Evolutionary conservation across 2,888 invertebrate genomes (phyloP).

Genomic region (Drosophila neutralis): DNA sequence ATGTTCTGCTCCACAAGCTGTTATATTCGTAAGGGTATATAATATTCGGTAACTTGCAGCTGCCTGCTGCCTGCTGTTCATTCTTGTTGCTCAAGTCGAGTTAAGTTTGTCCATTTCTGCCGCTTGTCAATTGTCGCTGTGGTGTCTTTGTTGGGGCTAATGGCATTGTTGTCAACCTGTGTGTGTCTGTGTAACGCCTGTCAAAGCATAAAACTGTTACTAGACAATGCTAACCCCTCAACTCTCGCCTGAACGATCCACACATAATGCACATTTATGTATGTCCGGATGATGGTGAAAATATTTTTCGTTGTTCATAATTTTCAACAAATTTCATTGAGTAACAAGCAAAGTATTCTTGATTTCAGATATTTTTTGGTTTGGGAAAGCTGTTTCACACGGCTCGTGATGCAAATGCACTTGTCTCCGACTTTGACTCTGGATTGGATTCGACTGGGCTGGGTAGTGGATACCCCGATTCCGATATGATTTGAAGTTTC

Average conservation of each 20-base stretch:
- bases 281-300: constrained; percentile 58
- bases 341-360: constrained; percentile 36
- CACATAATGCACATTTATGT: constrained; percentile 64
- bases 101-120: constrained; percentile 17
- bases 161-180: constrained; percentile 73
- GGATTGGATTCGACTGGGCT: constrained; percentile 13
- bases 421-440: constrained; percentile 48
- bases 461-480: constrained; percentile 9
- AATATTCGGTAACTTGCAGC: background rate
- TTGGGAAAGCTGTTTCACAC: constrained; percentile 70
- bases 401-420: constrained; percentile 70
- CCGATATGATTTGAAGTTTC: constrained; percentile 34
- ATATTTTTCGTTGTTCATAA: constrained; percentile 62
- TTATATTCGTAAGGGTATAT: background rate
- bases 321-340: constrained; percentile 75
- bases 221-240: constrained; percentile 54
- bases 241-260: constrained; percentile 9
- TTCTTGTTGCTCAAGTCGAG: constrained; percentile 7
- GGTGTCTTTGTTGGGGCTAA: constrained; percentile 67
- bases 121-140: constrained; percentile 66
- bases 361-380: constrained; percentile 14
- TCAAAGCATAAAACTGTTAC: constrained; percentile 67
- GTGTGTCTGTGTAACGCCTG: constrained; percentile 59
- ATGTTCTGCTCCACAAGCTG: background rate
- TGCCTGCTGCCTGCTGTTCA: too few relatives aligned